These are phyloP conservation scores for Kryphioiulus occultus DNA, from an alignment of 2,888 invertebrate species.

Conservation along the genomic window DNA sequence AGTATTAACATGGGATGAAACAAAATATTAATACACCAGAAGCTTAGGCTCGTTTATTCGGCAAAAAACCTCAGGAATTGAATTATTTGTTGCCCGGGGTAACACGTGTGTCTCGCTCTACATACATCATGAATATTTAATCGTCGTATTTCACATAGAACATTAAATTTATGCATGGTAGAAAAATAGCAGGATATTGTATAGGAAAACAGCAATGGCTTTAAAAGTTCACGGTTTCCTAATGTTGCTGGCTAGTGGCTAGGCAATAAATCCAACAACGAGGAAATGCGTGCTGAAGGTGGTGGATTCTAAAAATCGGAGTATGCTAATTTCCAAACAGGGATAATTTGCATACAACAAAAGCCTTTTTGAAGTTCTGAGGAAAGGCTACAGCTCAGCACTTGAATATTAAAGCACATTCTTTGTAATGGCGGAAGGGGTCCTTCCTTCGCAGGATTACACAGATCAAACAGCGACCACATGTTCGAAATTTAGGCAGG, in stretches of 20 bases:
- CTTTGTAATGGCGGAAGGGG: neutral
- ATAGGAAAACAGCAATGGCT: neutral
- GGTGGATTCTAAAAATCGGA: neutral
- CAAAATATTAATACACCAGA: neutral
- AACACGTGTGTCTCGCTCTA: neutral
- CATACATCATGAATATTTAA: slow-evolving; percentile 1
- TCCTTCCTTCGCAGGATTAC: neutral
- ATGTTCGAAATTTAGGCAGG: neutral
- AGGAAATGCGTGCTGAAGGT: neutral
- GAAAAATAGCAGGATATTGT: slow-evolving; percentile 9
- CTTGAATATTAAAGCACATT: slow-evolving; percentile 1
- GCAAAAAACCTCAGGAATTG: neutral
- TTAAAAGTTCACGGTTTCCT: neutral
- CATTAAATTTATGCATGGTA: neutral
- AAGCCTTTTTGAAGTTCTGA: neutral
- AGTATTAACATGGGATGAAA: too few species aligned
- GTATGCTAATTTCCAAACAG: neutral
- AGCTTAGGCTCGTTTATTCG: neutral
- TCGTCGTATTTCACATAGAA: neutral
- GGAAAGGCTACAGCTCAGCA: neutral
- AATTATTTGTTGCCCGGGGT: neutral
- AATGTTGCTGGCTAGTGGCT: neutral
- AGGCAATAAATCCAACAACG: neutral
- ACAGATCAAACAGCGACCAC: neutral
- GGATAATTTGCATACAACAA: neutral